Conservation (phyloP, 2,797 vertebrate genomes). For the Peromyscus nudipes region DNA sequence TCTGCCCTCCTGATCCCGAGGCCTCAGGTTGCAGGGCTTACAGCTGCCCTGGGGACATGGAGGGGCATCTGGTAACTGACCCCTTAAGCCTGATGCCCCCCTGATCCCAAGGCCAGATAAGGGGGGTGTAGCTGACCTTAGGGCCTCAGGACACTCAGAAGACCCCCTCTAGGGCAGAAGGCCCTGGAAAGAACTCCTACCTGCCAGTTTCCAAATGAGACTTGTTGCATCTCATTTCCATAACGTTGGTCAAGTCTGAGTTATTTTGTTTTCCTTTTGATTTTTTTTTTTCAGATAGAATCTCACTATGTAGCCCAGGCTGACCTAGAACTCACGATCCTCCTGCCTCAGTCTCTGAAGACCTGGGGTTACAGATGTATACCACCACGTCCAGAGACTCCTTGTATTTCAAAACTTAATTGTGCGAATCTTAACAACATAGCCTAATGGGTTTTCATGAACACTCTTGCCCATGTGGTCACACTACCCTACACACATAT, state of each 20-base stretch:
- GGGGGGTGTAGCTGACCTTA: slow-evolving; percentile 29
- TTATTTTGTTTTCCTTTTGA: not conserved
- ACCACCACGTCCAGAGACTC: not conserved
- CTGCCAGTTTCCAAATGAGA: not conserved
- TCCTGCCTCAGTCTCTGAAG: not conserved
- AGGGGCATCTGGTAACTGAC: slow-evolving; percentile 60
- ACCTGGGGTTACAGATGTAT: not conserved
- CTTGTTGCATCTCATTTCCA: not conserved
- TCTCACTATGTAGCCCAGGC: not conserved
- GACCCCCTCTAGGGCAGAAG: not conserved
- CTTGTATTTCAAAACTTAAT: not conserved
- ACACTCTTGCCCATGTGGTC: not conserved
- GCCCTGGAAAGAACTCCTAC: not conserved
- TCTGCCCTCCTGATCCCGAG: slow-evolving; percentile 83
- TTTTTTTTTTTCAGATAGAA: not conserved
- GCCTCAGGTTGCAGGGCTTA: slow-evolving; percentile 83
- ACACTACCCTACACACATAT: not conserved
- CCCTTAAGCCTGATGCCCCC: slow-evolving; percentile 80
- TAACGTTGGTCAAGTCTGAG: not conserved
- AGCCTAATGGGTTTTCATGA: not conserved
- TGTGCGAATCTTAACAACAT: not conserved
- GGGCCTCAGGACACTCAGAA: not conserved
- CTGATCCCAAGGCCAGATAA: slow-evolving; percentile 64
- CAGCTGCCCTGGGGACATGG: slow-evolving; percentile 49
- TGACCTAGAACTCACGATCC: not conserved